Base-by-base conservation (phyloP, 30 jellyfish, hydroid and myxozoan species). In the Aurelia coerulea region DNA sequence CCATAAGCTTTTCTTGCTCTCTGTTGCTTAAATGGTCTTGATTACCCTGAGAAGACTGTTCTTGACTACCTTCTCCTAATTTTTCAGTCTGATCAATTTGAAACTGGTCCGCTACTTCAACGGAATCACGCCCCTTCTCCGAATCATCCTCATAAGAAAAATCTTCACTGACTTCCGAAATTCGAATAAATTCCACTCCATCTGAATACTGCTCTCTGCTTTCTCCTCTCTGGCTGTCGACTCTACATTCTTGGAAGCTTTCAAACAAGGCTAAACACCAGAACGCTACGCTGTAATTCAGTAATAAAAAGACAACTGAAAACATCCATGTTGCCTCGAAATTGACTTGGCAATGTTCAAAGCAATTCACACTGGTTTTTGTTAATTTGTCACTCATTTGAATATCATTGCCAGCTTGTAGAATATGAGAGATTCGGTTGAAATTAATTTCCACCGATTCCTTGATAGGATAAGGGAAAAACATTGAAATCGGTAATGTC, bases 151-250 rank as follows among this genome's bases (percentile, higher is more conserved):
- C 89, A 42, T 17, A 79, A 32, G 81, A 79, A 65, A 79, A 79
- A 65, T 79, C 89, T 34, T 79, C 89, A 50, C 89, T 79, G 32
- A 79, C 89, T 49, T 79, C 89, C 50, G 89, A 79, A 42, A 79
- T 66, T 29, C 89, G 10, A 14, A 79, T 79, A 65, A 79, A 79
- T 51, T 79, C 89, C 17, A 79, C 89, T 6, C 89, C 76, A 39
- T 78, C 88, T 19, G 88, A 78, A 32, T 42, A 81, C 9, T 68
- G 80, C 33, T 51, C 91, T 32, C 91, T 66, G 41, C 84, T 81
- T 14, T 81, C 84, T 5, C 58, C 54, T 54, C n/a, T 37, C 35
- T 79, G 84, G 16, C 78, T 66, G 3, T 81, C 84, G 17, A 10
- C 84, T 58, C 33, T 67, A 71, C 19, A 35, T 8, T 66, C 78